Evolutionary conservation across 2,888 invertebrate genomes (phyloP).

Genomic region (Diloba caeruleocephala): DNA sequence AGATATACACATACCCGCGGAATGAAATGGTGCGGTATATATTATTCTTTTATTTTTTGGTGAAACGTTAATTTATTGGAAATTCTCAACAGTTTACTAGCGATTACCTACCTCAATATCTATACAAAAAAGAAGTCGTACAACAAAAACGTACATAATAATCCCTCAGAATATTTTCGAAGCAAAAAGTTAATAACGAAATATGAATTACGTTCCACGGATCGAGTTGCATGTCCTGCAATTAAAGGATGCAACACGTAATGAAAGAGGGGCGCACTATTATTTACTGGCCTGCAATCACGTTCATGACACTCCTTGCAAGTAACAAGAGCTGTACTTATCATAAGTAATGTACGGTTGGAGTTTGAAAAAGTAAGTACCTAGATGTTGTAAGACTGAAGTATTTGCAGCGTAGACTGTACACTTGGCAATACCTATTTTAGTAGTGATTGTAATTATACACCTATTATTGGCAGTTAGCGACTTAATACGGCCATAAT

Average conservation of each 20-base stretch:
- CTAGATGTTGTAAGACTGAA: slow-evolving; percentile 1
- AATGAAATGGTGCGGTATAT: no score
- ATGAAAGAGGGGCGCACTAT: slow-evolving; percentile 51
- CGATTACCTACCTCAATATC: not conserved
- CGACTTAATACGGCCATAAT: no score
- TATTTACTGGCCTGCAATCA: slow-evolving; percentile 60
- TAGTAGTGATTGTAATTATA: not conserved
- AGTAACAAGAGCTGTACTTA: slow-evolving; percentile 53
- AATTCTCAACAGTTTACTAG: no score
- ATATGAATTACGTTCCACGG: slow-evolving; percentile 60
- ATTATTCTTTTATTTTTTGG: no score
- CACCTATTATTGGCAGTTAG: no score
- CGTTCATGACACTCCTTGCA: slow-evolving; percentile 39
- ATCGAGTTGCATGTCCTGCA: slow-evolving; percentile 57
- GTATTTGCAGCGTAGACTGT: slow-evolving; percentile 2
- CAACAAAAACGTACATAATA: slow-evolving; percentile 10
- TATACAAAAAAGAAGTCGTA: slow-evolving; percentile 2
- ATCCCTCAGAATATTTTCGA: slow-evolving; percentile 28
- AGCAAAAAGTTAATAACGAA: slow-evolving; percentile 55
- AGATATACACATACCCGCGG: no score
- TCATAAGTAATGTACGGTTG: slow-evolving; percentile 42
- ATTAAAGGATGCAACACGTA: slow-evolving; percentile 62
- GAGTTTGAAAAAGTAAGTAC: slow-evolving; percentile 35
- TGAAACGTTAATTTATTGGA: no score
- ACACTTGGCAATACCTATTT: not conserved